phyloP scores from a whole-genome alignment of 2,888 invertebrate genomes.

The Agrotis segetum region DNA sequence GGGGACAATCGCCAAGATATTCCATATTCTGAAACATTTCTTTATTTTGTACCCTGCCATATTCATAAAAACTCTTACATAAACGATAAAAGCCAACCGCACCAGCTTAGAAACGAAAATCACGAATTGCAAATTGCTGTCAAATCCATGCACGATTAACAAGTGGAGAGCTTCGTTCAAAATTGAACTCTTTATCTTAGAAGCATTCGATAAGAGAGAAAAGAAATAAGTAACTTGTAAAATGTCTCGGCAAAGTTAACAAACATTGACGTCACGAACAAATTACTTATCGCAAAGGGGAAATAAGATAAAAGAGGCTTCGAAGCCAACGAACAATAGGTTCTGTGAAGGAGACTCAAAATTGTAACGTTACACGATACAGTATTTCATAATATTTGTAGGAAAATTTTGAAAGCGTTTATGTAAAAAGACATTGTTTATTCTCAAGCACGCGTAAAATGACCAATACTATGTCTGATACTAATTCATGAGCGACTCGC shows the following conservation, averaged over 20 bases:
- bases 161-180: slow-evolving; percentile 41
- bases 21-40: too few species aligned
- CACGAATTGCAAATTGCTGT: slow-evolving; percentile 38
- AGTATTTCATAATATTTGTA: slow-evolving; percentile 1
- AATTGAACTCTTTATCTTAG: slow-evolving; percentile 48
- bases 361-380: slow-evolving; percentile 24
- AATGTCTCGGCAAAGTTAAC: slow-evolving; percentile 72
- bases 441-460: background rate
- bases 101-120: slow-evolving; percentile 6
- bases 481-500: too few species aligned
- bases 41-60: background rate
- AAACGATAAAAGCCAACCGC: background rate
- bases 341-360: slow-evolving; percentile 30
- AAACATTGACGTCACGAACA: slow-evolving; percentile 66
- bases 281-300: slow-evolving; percentile 64
- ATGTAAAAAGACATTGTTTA: background rate
- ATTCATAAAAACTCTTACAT: background rate
- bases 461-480: too few species aligned
- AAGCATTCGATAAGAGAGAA: slow-evolving; percentile 51
- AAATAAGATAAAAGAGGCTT: slow-evolving; percentile 62
- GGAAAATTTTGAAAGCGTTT: slow-evolving; percentile 11
- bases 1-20: too few species aligned
- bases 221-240: slow-evolving; percentile 70
- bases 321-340: slow-evolving; percentile 62
- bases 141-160: slow-evolving; percentile 48